These are phyloP conservation scores for Tetramorium bicarinatum DNA, from an alignment of 2,888 invertebrate species.

Conservation along the genomic window DNA sequence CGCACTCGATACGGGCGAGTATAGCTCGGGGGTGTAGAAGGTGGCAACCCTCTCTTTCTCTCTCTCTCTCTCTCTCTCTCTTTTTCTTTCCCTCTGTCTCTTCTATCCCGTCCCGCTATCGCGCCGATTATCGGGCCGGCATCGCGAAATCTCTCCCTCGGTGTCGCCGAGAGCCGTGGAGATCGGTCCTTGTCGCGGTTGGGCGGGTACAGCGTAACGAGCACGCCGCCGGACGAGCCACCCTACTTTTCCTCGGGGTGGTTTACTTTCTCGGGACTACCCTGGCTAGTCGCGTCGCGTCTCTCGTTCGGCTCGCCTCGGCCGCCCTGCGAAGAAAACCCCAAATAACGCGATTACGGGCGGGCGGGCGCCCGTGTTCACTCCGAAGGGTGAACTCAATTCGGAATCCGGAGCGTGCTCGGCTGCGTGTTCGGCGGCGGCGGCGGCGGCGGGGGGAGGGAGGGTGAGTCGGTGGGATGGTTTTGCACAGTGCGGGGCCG, in stretches of 20 bases:
- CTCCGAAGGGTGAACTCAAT: slow-evolving; percentile 7
- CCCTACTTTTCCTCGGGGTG: slow-evolving; percentile 51
- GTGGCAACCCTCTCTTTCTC: slow-evolving; percentile 3
- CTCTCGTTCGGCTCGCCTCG: slow-evolving; percentile 37
- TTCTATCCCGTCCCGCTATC: slow-evolving; percentile 8
- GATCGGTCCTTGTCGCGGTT: slow-evolving; percentile 27
- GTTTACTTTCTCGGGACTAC: slow-evolving; percentile 51
- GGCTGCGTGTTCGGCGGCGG: slow-evolving; percentile 20
- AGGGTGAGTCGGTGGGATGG: not conserved
- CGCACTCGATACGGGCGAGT: slow-evolving; percentile 56
- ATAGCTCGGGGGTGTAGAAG: slow-evolving; percentile 45
- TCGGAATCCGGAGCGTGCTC: slow-evolving; percentile 6
- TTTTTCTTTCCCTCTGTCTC: no score
- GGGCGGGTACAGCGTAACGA: slow-evolving; percentile 49
- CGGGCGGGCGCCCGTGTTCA: not conserved
- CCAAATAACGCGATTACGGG: slow-evolving; percentile 33
- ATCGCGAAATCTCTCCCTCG: slow-evolving; percentile 1
- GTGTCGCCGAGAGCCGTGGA: slow-evolving; percentile 3
- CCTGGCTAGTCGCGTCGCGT: slow-evolving; percentile 41
- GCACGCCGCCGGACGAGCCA: slow-evolving; percentile 50
- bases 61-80: slow-evolving; percentile 7
- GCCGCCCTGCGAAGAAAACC: not conserved
- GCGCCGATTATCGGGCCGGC: slow-evolving; percentile 41
- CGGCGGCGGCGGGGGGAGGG: no score
- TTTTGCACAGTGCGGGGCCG: not conserved